Evolutionary conservation across 2,113 vertebrate species (phyloP).

Genomic region (Amblyornis subalaris): DNA sequence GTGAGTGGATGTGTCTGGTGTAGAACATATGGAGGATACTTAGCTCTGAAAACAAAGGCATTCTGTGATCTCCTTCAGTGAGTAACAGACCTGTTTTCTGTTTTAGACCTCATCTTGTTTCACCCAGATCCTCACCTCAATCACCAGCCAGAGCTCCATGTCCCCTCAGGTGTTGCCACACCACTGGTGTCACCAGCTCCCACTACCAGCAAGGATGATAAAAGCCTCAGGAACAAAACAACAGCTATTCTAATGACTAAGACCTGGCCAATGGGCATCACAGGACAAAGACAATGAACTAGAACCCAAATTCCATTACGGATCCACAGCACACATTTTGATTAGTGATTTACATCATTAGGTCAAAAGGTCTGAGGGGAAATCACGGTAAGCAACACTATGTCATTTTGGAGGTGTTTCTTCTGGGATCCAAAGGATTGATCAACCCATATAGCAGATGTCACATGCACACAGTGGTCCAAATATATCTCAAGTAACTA

Average conservation of each 20-base stretch:
- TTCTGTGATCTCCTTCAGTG: not conserved
- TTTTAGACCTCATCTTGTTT: not conserved
- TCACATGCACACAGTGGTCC: not conserved
- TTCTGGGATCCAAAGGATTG: not conserved
- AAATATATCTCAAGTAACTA: not conserved
- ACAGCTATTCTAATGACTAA: not conserved
- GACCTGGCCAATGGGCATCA: no score
- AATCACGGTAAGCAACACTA: not conserved
- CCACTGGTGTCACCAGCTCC: not conserved
- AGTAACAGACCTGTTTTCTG: not conserved
- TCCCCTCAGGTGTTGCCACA: no score
- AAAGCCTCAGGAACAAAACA: not conserved
- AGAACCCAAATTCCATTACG: not conserved
- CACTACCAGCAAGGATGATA: not conserved
- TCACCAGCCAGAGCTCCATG: accelerated
- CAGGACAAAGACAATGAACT: not conserved
- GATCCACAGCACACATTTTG: not conserved
- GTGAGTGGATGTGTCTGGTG: accelerated
- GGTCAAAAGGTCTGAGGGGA: not conserved
- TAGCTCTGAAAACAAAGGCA: not conserved
- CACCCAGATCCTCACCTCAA: not conserved
- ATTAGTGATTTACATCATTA: not conserved
- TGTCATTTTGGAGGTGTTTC: not conserved
- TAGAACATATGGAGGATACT: not conserved
- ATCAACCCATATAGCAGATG: not conserved